These are phyloP conservation scores for Aulostomus chinensis DNA, from an alignment of 2,797 vertebrate genomes.

Conservation along the genomic window DNA sequence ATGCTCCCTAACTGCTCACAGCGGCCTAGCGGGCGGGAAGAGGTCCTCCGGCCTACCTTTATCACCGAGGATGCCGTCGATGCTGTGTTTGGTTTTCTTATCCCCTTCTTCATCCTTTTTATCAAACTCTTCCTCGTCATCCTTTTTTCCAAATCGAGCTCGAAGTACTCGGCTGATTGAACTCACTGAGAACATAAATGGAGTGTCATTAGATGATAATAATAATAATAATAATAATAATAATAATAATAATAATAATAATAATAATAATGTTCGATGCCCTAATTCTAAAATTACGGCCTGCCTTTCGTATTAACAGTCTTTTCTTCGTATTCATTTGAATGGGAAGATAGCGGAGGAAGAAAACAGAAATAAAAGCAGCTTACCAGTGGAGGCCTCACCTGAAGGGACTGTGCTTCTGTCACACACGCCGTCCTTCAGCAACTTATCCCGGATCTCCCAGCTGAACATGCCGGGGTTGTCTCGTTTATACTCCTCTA, in stretches of 20 bases:
- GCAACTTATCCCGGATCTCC: constrained; percentile 94
- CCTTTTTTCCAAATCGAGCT: constrained; percentile 95
- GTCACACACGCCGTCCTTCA: constrained; percentile 96
- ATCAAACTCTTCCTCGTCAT: constrained; percentile 89
- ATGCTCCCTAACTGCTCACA: too few species aligned
- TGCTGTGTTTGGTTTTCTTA: constrained; percentile 96
- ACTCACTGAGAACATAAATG: constrained; percentile 83
- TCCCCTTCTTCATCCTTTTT: constrained; percentile 94
- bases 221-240: not conserved
- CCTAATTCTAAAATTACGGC: too few species aligned
- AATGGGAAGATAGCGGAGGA: not conserved
- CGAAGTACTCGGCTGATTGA: constrained; percentile 97
- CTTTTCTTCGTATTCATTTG: not conserved
- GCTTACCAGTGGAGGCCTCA: constrained; percentile 87
- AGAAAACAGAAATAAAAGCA: constrained; percentile 21
- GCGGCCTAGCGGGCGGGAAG: too few species aligned
- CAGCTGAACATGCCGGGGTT: constrained; percentile 97
- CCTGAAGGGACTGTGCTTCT: constrained; percentile 95
- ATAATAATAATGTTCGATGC: not conserved
- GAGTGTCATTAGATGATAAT: not conserved
- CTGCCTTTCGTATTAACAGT: too few species aligned
- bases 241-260: not conserved
- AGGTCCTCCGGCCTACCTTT: constrained; percentile 85
- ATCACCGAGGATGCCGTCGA: constrained; percentile 94
- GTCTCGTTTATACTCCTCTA: constrained; percentile 95